Conservation (phyloP, 2,888 invertebrate genomes). For the Andrena fulva region DNA sequence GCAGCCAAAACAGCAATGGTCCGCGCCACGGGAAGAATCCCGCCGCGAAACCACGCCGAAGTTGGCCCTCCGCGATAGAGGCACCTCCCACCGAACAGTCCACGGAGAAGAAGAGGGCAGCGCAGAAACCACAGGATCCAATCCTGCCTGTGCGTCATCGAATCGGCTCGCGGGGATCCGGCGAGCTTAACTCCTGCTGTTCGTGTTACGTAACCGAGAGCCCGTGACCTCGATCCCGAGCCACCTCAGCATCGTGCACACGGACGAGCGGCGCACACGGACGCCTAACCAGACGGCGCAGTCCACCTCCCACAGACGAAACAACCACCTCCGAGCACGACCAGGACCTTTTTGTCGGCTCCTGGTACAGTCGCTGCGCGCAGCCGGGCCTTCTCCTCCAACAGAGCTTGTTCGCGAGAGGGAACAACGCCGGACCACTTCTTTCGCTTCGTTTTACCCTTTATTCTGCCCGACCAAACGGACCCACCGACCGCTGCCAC, state of each 20-base stretch:
- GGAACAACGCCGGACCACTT: slow-evolving; percentile 6
- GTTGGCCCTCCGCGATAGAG: neutral
- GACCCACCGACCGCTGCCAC: neutral
- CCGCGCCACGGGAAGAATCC: neutral
- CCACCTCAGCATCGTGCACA: slow-evolving; percentile 56
- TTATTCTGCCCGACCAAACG: neutral
- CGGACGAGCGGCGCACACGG: slow-evolving; percentile 40
- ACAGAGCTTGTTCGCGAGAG: neutral
- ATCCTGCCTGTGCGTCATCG: slow-evolving; percentile 54
- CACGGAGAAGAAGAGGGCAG: slow-evolving; percentile 9
- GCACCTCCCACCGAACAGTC: neutral
- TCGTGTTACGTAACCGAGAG: slow-evolving; percentile 75
- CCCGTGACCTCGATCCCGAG: slow-evolving; percentile 79
- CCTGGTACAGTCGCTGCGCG: slow-evolving; percentile 63
- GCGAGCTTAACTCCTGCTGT: slow-evolving; percentile 54
- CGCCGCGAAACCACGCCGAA: neutral
- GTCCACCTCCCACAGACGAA: slow-evolving; percentile 71
- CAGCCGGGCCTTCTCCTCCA: slow-evolving; percentile 12
- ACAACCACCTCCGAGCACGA: slow-evolving; percentile 67
- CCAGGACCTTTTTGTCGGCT: slow-evolving; percentile 69
- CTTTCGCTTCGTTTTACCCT: neutral
- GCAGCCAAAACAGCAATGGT: neutral
- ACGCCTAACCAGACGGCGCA: slow-evolving; percentile 69
- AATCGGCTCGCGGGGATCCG: slow-evolving; percentile 24
- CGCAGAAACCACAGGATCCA: slow-evolving; percentile 48